Evolutionary conservation across 2,797 vertebrate genomes (phyloP).

Genomic region (Clarias platycephalus): DNA sequence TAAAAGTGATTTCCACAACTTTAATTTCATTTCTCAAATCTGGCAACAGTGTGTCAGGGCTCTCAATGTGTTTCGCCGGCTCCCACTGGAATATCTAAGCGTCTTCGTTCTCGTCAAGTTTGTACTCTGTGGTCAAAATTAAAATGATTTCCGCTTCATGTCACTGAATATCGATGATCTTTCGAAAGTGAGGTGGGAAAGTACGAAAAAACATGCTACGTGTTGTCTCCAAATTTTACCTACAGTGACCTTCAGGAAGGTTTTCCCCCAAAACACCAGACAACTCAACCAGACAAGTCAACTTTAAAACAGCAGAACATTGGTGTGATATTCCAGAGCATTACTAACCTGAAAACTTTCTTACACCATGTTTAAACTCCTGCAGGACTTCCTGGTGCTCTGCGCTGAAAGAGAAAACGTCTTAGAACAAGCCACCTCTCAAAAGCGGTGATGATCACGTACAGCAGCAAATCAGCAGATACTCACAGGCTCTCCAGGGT

Average conservation of each 20-base stretch:
- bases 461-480: not conserved
- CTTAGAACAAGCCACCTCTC: not conserved
- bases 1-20: not conserved
- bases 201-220: not conserved
- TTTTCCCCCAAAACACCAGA: not conserved
- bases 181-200: not conserved
- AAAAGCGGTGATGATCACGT: not conserved
- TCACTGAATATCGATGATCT: not conserved
- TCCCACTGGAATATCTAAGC: not conserved
- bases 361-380: slow-evolving; percentile 88
- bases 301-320: not conserved
- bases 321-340: not conserved
- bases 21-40: not conserved
- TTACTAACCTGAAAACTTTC: slow-evolving; percentile 88
- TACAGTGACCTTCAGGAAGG: not conserved
- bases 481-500: slow-evolving; percentile 85
- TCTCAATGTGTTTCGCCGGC: not conserved
- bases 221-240: not conserved
- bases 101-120: not conserved
- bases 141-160: not conserved
- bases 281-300: not conserved
- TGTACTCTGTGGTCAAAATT: not conserved
- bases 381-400: slow-evolving; percentile 90
- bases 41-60: not conserved
- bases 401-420: slow-evolving; percentile 70